Evolutionary conservation across 2,797 vertebrate species (phyloP).

Genomic region (Aulostomus chinensis): DNA sequence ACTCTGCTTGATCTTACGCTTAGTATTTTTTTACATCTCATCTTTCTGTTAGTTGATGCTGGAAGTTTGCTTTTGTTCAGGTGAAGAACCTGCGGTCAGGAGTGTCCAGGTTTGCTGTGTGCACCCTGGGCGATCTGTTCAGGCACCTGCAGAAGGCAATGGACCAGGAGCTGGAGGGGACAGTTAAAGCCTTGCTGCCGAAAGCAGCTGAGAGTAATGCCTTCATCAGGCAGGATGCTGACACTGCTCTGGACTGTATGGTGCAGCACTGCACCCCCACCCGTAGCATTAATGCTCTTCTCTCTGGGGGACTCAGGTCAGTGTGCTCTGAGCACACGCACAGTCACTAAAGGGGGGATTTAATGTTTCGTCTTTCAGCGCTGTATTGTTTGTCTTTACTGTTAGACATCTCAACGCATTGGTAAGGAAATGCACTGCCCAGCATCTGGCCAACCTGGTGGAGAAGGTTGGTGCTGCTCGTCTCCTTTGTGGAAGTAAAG

Average conservation of each 20-base stretch:
- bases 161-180: conserved; percentile 93
- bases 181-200: conserved; percentile 88
- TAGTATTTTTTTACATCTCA: background rate
- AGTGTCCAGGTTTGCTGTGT: conserved; percentile 91
- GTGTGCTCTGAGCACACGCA: conserved; percentile 3
- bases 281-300: conserved; percentile 87
- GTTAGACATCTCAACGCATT: conserved; percentile 87
- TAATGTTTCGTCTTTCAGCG: conserved; percentile 1
- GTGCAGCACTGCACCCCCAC: conserved; percentile 89
- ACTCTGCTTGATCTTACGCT: no score
- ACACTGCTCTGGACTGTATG: conserved; percentile 90
- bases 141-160: conserved; percentile 87
- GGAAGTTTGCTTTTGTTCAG: conserved; percentile 65
- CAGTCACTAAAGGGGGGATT: background rate
- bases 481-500: conserved; percentile 83
- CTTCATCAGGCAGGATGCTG: conserved; percentile 94
- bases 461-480: conserved; percentile 85
- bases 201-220: conserved; percentile 91
- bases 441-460: conserved; percentile 84
- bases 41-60: background rate
- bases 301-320: conserved; percentile 91
- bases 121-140: conserved; percentile 90
- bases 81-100: conserved; percentile 95
- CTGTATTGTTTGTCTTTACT: conserved; percentile 5
- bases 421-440: conserved; percentile 89